Evolutionary conservation across 2,888 invertebrate species (phyloP).

Genomic region (Achlya flavicornis): DNA sequence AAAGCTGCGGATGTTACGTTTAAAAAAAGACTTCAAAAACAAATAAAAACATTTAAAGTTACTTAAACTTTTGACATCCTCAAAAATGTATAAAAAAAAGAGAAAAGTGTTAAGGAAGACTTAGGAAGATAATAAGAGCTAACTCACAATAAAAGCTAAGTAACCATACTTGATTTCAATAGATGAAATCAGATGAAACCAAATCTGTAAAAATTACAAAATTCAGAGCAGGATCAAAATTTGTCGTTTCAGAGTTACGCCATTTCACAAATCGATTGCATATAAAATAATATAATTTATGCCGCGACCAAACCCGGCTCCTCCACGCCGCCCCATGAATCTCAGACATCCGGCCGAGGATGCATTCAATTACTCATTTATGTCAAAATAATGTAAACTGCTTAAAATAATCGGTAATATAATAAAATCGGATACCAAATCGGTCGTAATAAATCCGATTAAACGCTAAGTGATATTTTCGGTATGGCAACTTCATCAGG

Average conservation of each 20-base stretch:
- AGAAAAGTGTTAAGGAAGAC: too few relatives aligned
- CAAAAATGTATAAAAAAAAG: too few relatives aligned
- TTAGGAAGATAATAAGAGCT: too few relatives aligned
- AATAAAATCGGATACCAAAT: constrained; percentile 27
- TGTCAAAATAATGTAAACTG: constrained; percentile 72
- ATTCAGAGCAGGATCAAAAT: not conserved
- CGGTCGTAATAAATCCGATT: constrained; percentile 21
- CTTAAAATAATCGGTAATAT: constrained; percentile 60
- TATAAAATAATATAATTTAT: constrained; percentile 56
- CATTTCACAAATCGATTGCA: not conserved
- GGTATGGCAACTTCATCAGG: not conserved
- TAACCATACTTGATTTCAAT: too few relatives aligned
- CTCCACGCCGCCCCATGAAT: constrained; percentile 61
- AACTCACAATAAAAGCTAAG: too few relatives aligned
- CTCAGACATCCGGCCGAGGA: constrained; percentile 68
- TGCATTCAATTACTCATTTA: constrained; percentile 72
- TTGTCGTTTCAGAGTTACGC: not conserved
- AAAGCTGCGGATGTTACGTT: too few relatives aligned
- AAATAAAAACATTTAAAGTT: too few relatives aligned
- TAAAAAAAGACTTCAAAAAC: too few relatives aligned
- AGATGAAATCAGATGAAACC: too few relatives aligned
- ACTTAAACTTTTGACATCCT: too few relatives aligned
- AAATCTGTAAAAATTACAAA: constrained; percentile 14
- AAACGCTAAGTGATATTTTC: constrained; percentile 15
- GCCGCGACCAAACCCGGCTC: constrained; percentile 46